A percentile compares a stretch with the other conserved stretches of the same genome.
Evolutionary conservation across 2,888 invertebrate species (phyloP).

Genomic region (Mythimna vitellina): DNA sequence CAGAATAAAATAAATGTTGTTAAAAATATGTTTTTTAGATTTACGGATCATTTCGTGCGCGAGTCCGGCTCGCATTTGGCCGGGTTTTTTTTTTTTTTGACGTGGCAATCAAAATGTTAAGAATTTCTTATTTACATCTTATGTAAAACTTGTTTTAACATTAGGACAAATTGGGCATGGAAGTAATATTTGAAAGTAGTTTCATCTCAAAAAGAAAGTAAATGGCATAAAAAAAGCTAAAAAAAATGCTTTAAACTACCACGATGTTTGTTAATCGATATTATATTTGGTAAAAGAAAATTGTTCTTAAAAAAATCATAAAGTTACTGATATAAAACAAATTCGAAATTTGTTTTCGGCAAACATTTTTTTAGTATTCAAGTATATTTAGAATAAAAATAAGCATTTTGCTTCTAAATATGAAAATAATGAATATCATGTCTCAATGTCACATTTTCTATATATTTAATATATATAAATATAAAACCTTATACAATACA

Average conservation of each 20-base stretch:
- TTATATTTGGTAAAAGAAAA: neutral
- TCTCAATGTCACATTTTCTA: neutral
- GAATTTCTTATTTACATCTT: too few relatives aligned
- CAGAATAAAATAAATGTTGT: too few relatives aligned
- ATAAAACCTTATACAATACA: neutral
- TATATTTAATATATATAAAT: too few relatives aligned
- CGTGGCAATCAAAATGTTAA: too few relatives aligned
- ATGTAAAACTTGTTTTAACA: neutral
- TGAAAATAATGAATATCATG: neutral
- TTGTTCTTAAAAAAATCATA: neutral
- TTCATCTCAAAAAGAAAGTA: neutral
- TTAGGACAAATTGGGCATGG: neutral
- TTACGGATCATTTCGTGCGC: too few relatives aligned
- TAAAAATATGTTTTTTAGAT: too few relatives aligned
- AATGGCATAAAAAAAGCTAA: neutral
- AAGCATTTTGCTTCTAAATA: neutral
- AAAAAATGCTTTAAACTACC: neutral
- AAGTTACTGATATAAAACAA: neutral
- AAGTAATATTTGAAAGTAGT: neutral
- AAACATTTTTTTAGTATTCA: conserved; percentile 5
- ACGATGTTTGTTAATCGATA: neutral
- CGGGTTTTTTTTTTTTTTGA: too few relatives aligned
- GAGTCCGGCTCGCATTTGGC: too few relatives aligned
- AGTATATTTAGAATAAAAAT: neutral
- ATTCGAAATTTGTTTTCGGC: neutral